Conservation (phyloP, 2,888 invertebrate species). For the Chrysodeixis includens region DNA sequence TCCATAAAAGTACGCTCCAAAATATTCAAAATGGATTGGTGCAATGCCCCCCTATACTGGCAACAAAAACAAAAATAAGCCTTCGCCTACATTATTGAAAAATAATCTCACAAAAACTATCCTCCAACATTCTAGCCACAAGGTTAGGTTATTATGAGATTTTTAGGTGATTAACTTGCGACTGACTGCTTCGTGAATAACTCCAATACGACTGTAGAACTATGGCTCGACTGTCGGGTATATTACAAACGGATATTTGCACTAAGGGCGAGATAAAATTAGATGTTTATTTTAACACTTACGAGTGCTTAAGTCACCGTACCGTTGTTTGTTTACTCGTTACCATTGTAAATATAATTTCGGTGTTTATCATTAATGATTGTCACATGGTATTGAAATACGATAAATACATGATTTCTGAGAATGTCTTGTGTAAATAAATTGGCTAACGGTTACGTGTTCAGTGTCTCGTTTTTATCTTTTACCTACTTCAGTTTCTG, state of each 20-base stretch:
- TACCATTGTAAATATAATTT: constrained; percentile 15
- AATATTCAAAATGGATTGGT: background rate
- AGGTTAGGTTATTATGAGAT: constrained; percentile 29
- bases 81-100: constrained; percentile 8
- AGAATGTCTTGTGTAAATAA: constrained; percentile 18
- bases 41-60: background rate
- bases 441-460: constrained; percentile 23
- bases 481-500: constrained; percentile 7
- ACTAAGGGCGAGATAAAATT: constrained; percentile 48
- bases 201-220: background rate
- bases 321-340: constrained; percentile 22
- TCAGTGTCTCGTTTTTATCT: background rate
- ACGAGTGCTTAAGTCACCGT: constrained; percentile 26
- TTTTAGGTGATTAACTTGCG: constrained; percentile 47
- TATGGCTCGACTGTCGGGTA: constrained; percentile 24
- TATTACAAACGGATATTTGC: constrained; percentile 54
- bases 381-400: constrained; percentile 8
- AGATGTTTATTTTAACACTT: constrained; percentile 44
- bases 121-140: constrained; percentile 15
- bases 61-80: constrained; percentile 3
- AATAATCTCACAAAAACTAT: constrained; percentile 23
- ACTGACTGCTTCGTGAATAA: constrained; percentile 13
- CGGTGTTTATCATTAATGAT: constrained; percentile 11
- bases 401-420: constrained; percentile 1
- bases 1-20: background rate